Base-by-base conservation (phyloP, 1,140 invertebrate species). In the Kradibia gibbosae region DNA sequence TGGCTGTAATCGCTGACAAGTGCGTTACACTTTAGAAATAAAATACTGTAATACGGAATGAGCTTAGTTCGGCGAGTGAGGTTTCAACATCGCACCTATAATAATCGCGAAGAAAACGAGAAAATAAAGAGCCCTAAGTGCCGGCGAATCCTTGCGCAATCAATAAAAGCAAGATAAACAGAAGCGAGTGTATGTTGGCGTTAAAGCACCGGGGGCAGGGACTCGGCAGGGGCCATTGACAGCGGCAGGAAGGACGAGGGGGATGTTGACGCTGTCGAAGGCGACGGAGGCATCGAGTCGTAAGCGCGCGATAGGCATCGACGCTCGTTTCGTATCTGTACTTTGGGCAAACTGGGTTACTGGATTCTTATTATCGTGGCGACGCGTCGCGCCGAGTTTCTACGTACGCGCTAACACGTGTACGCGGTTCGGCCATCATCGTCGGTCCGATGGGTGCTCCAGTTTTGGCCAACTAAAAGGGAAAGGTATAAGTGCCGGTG, bases 311-410 rank as follows among this genome's bases (percentile, higher is more conserved):
- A 78, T 65, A 65, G 57, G 45, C 42, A n/a, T n/a, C n/a, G n/a
- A n/a, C n/a, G n/a, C n/a, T n/a, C n/a, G 13, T 22, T 20, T 22
- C n/a, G 36, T 55, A 50, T 25, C 42, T 50, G 3, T n/a, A 57
- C 34, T 17, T 55, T n/a, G 22, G 34, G 5, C 17, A 75, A 76
- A 75, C 79, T 81, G 48, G 79, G 79, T 75, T 75, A 81, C 79
- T 81, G 79, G 57, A 81, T 60, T 81, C 74, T 81, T 81, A 81
- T 80, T 70, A 75, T 81, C 57, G 60, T 39, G 28, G n/a, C 36
- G 20, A 2, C n/a, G 17, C 5, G 8, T 28, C 36, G 20, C 53
- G 8, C 13, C 1, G 25, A 31, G 57, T 8, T 65, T 11, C 50
- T 22, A 17, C 39, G 42, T 39, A 2, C 28, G 13, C 36, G 25